A percentile compares a stretch with the other conserved stretches of the same genome.
phyloP scores from a whole-genome alignment of 2,113 vertebrate species.

The Platysteira castanea region DNA sequence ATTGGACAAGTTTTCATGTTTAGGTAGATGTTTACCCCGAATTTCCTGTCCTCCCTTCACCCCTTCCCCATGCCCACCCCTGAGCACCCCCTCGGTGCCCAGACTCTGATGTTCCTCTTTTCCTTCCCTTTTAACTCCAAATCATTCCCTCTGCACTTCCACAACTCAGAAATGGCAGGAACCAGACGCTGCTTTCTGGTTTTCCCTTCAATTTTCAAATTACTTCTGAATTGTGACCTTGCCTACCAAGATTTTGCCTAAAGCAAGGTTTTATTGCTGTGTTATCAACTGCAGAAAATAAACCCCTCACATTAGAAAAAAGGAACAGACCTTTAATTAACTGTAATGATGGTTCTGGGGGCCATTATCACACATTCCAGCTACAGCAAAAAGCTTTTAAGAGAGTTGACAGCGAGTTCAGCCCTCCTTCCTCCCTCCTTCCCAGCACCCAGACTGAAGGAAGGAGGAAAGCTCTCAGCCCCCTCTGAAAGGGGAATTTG shows the following conservation, averaged over 20 bases:
- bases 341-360: slow-evolving; percentile 53
- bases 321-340: slow-evolving; percentile 64
- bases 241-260: slow-evolving; percentile 13
- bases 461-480: background rate
- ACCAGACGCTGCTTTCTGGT: background rate
- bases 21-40: background rate
- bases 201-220: slow-evolving; percentile 30
- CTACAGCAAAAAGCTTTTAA: slow-evolving; percentile 20
- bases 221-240: slow-evolving; percentile 44
- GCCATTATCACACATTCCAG: slow-evolving; percentile 23
- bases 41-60: background rate
- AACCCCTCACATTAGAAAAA: slow-evolving; percentile 17
- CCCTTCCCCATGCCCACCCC: background rate
- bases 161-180: background rate
- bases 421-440: background rate
- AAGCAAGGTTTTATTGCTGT: slow-evolving; percentile 22
- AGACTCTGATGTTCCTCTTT: background rate
- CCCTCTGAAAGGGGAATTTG: background rate
- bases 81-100: background rate
- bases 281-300: slow-evolving; percentile 30
- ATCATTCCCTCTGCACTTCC: background rate
- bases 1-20: background rate
- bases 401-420: slow-evolving; percentile 41
- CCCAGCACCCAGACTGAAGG: background rate
- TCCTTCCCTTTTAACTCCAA: background rate